These are phyloP conservation scores for Augochlora pura DNA, from an alignment of 1,140 invertebrate species.

Conservation along the genomic window DNA sequence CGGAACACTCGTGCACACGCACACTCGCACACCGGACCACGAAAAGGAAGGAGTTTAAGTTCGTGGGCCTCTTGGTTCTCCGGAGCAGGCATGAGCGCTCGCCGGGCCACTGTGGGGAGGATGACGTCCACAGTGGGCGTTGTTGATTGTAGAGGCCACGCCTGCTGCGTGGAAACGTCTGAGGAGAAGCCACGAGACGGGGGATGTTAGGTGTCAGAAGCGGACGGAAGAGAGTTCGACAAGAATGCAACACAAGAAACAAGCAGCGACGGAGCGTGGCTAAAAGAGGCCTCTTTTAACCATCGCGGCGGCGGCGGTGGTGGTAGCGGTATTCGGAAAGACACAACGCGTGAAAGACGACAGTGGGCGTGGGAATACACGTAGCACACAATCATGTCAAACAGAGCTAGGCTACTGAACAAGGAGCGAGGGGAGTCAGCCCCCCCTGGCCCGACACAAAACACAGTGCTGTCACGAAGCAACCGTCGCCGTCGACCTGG, in stretches of 20 bases:
- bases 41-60: background rate
- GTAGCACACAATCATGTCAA: slow-evolving; percentile 52
- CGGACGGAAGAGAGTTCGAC: background rate
- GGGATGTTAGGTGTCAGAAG: background rate
- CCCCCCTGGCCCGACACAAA: slow-evolving; percentile 70
- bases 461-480: slow-evolving; percentile 70
- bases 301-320: background rate
- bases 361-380: slow-evolving; percentile 21
- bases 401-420: slow-evolving; percentile 65
- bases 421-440: slow-evolving; percentile 67
- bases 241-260: background rate
- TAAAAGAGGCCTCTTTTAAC: background rate
- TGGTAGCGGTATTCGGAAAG: background rate
- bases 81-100: too few relatives aligned
- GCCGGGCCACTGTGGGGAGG: too few relatives aligned
- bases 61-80: background rate
- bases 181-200: too few relatives aligned
- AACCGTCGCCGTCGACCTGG: slow-evolving; percentile 54
- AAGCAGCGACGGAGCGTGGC: background rate
- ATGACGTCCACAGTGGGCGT: too few relatives aligned
- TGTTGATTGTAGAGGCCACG: too few relatives aligned
- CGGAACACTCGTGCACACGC: slow-evolving; percentile 47
- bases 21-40: slow-evolving; percentile 35
- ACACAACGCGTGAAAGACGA: slow-evolving; percentile 8
- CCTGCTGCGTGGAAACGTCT: too few relatives aligned